These are phyloP conservation scores for Nyctibius grandis DNA, from an alignment of 2,797 vertebrate genomes.

Conservation along the genomic window DNA sequence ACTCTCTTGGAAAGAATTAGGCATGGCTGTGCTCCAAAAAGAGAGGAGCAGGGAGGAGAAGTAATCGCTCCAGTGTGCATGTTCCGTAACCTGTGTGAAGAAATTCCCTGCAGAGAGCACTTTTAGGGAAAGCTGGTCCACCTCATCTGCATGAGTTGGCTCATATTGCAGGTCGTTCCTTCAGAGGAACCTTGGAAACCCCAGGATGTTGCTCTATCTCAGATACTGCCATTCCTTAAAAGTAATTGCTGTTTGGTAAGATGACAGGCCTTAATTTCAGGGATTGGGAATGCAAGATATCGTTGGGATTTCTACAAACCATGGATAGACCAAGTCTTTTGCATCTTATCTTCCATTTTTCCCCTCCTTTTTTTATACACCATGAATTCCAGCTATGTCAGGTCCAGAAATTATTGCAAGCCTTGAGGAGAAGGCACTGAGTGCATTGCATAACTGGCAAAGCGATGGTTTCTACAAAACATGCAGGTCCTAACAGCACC, in stretches of 20 bases:
- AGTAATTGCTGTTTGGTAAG: not conserved
- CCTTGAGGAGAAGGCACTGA: not conserved
- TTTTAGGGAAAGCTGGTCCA: not conserved
- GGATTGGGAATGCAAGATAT: not conserved
- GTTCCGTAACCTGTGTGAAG: not conserved
- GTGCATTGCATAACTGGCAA: not conserved
- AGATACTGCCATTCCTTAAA: not conserved
- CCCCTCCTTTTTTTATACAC: accelerated
- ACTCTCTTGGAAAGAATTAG: not conserved
- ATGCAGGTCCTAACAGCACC: not conserved
- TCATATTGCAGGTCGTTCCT: not conserved
- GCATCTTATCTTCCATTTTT: not conserved
- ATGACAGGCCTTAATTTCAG: not conserved
- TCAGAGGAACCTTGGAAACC: not conserved
- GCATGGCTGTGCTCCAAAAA: not conserved
- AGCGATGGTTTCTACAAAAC: not conserved
- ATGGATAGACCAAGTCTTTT: not conserved
- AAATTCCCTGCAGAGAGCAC: not conserved
- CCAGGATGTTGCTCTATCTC: not conserved
- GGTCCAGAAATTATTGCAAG: not conserved
- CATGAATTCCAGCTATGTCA: not conserved
- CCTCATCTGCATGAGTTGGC: not conserved
- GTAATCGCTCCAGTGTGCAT: not conserved
- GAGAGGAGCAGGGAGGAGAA: not conserved
- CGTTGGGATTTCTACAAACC: not conserved